Conservation (phyloP, 2,113 vertebrate species). For the Barnardius zonarius region DNA sequence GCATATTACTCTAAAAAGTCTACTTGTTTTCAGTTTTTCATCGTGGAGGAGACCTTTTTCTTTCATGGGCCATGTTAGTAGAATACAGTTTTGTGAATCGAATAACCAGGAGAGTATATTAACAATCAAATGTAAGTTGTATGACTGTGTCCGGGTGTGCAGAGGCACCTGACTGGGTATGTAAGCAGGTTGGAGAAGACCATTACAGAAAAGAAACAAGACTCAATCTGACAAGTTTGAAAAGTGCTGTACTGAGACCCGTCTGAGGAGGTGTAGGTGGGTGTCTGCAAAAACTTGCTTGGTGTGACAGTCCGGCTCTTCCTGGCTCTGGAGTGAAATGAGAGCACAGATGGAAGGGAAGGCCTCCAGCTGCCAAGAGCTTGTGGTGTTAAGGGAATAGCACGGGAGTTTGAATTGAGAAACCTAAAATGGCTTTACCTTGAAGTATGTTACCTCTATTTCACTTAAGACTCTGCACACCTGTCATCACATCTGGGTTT, state of each 20-base stretch:
- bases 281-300: neutral
- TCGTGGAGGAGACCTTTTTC: neutral
- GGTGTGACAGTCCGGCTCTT: neutral
- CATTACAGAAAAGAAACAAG: neutral
- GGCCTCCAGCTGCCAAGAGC: neutral
- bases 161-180: rapidly evolving
- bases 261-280: neutral
- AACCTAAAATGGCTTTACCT: neutral
- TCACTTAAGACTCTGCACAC: neutral
- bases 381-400: neutral
- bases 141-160: rapidly evolving
- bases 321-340: neutral
- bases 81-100: rapidly evolving
- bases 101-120: neutral
- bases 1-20: rapidly evolving
- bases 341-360: neutral
- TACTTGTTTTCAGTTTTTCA: neutral
- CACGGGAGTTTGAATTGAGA: neutral
- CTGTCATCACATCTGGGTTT: neutral
- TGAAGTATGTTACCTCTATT: neutral
- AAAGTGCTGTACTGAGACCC: neutral
- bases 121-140: neutral
- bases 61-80: neutral
- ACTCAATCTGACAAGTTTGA: neutral
- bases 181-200: neutral